Base-by-base conservation (phyloP, 2,797 vertebrate species). In the Silurus aristotelis region DNA sequence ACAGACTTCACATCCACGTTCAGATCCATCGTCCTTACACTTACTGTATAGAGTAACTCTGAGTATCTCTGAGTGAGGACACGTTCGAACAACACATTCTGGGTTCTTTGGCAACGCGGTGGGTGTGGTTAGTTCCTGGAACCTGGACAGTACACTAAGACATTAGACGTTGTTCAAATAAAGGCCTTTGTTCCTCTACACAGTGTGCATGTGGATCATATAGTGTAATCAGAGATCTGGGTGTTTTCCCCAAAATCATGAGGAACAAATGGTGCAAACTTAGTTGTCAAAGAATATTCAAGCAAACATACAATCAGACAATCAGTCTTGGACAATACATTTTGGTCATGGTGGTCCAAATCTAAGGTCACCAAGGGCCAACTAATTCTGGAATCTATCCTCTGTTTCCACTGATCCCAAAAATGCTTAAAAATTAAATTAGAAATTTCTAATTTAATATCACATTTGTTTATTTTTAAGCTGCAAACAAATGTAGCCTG, bases 1-100 rank as follows among this genome's bases (percentile, higher is more conserved):
- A 96, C 89, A 64, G 91, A 91, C 6, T 80, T 80, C 20, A 96
- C 88, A 72, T 86, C 89, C 0, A 67, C 87, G 1, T 87, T 87
- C 0, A 95, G 5, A 22, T 95, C 93, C 79, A 86, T 80, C 25
- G 38, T 48, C 25, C 46, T 17, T 55, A 19, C n/a, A 14, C 8
- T 15, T 25, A 17, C 77, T 20, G 5, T 38, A 38, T 38, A 38
- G 38, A 38, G 38, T 38, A 38, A 38, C 38, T 38, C 38, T 38
- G 38, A 38, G 38, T 38, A 38, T 25, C n/a, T 52, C 61, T 9
- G 14, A 66, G 14, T 52, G 48, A 52, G 8, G 10, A 52, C 13
- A 25, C 61, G 20, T 61, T 17, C 63, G 78, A 27, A 38, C 66
- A 61, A 80, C 60, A 14, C 25, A 52, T 25, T 73, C 12, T 9